Conservation (phyloP, 2,113 vertebrate genomes). For the Coptodon bakossiorum region DNA sequence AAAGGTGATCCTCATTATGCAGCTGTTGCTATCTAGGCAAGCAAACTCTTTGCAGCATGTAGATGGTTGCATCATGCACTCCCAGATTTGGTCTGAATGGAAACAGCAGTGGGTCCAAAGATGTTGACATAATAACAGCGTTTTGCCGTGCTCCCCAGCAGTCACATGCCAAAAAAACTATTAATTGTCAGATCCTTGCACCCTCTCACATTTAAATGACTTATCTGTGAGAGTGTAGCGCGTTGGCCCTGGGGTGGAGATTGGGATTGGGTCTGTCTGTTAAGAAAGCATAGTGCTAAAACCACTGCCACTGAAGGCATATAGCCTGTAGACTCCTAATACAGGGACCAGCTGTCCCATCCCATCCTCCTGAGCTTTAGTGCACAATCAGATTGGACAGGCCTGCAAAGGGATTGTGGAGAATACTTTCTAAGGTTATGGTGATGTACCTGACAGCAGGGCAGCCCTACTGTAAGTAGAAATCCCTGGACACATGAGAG, state of each 20-base stretch:
- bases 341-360: not conserved
- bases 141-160: not conserved
- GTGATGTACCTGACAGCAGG: slow-evolving; percentile 29
- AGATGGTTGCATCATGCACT: not conserved
- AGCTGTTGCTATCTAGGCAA: not conserved
- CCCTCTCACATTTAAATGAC: not conserved
- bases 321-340: not conserved
- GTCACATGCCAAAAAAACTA: not conserved
- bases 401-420: not conserved
- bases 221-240: not conserved
- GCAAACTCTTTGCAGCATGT: not conserved
- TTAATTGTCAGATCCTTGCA: not conserved
- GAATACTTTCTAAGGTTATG: not conserved
- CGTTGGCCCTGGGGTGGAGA: not conserved
- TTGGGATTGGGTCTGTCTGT: not conserved
- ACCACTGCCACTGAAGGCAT: not conserved
- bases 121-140: not conserved
- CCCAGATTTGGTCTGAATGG: not conserved
- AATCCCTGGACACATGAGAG: slow-evolving; percentile 18
- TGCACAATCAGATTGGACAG: slow-evolving; percentile 11
- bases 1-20: not conserved
- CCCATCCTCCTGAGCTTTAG: not conserved
- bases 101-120: not conserved
- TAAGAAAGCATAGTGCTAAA: not conserved
- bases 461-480: not conserved